Evolutionary conservation across 2,888 invertebrate species (phyloP), one percentile per base, ranked within the genome.

Genomic region (Globia sparganii): DNA sequence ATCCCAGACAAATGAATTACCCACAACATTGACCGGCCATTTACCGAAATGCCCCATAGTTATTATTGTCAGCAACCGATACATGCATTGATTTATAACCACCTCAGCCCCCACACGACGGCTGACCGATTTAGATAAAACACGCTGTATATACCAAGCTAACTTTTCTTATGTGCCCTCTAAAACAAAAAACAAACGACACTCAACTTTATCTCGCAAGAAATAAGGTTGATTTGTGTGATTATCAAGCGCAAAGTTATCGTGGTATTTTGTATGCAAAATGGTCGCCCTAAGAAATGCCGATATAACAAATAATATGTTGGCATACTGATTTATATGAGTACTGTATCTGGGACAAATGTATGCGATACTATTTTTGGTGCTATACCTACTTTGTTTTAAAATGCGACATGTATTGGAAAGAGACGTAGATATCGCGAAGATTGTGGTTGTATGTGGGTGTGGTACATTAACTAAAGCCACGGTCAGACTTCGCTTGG

Each of bases 101-200:
- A 83, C 88, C 81, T 70, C 91, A 90, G 93, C 94, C 94, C 94
- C 93, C 94, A 94, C 94, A 94, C 93, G 94, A 94, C 89, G 93
- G 89, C 88, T 94, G 94, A 94, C 94, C 94, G 94, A 94, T 94
- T 94, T 93, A 94, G 93, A 94, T 93, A 93, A 94, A 93, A 92
- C 92, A 90, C 87, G 86, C 88, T 84, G 82, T 88, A 87, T 87
- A 89, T 88, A 88, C 86, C 86, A 84, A 56, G 89, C 90, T 86
- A 87, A 87, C 80, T 75, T 83, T 69, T 80, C 65, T 78, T 81
- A 86, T n/a, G 25, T 18, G 68, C 6, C 31, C 40, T 11, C 2
- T 2, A 34, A 81, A 80, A 62, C 18, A 1, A 6, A 31, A 64
- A 15, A 9, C 66, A 75, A 1, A 5, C 34, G 15, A 80, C 37